Percentiles rank a stretch among this genome's conserved stretches.
Conservation (phyloP, 2,113 vertebrate genomes). For the Cottus gobio region DNA sequence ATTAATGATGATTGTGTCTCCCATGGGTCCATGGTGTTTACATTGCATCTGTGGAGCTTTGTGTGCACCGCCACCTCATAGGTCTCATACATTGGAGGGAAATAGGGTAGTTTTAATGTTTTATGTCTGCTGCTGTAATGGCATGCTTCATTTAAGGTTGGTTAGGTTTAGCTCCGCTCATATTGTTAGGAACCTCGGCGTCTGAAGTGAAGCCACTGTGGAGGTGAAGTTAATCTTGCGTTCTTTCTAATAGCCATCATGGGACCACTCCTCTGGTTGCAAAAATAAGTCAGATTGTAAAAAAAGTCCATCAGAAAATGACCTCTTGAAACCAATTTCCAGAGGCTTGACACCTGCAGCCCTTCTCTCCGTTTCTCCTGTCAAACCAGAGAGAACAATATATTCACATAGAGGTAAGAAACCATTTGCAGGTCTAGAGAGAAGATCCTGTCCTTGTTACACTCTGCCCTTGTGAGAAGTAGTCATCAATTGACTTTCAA, state of each 20-base stretch:
- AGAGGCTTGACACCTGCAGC: slow-evolving; percentile 67
- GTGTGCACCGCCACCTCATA: slow-evolving; percentile 49
- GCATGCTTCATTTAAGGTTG: slow-evolving; percentile 38
- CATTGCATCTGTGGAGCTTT: slow-evolving; percentile 63
- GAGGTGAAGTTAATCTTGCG: background rate
- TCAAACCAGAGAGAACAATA: slow-evolving; percentile 58
- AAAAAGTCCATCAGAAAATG: background rate
- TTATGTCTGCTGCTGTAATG: slow-evolving; percentile 54
- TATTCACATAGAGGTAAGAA: slow-evolving; percentile 55
- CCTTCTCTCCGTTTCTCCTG: slow-evolving; percentile 33
- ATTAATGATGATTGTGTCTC: slow-evolving; percentile 71
- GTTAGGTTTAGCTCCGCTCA: slow-evolving; percentile 19
- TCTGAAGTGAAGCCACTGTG: background rate
- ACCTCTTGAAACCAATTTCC: slow-evolving; percentile 64
- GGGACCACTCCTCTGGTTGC: background rate
- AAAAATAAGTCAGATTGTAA: background rate
- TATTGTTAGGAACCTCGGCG: background rate
- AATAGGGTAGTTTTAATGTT: slow-evolving; percentile 57
- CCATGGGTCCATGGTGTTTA: slow-evolving; percentile 58
- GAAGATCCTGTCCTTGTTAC: slow-evolving; percentile 34
- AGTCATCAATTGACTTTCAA: slow-evolving; percentile 13
- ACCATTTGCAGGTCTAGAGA: slow-evolving; percentile 58
- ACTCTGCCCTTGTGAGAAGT: slow-evolving; percentile 28
- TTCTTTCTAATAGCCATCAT: background rate
- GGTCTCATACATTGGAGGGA: slow-evolving; percentile 54